Base-by-base conservation (phyloP, 2,113 vertebrate species). In the Chrysochloris asiatica region DNA sequence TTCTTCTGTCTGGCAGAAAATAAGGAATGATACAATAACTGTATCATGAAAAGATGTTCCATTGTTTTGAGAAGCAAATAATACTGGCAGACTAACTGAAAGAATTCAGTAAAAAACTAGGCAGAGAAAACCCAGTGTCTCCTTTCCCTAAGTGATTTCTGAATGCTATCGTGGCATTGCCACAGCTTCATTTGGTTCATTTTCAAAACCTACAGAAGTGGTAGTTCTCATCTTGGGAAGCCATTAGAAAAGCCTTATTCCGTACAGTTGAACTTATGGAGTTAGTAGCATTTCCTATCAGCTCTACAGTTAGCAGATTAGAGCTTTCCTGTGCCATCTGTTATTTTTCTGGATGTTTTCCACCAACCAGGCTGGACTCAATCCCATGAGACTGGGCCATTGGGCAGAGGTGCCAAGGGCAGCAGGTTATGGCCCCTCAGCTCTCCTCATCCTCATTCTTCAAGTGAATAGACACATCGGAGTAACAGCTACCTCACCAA, bases 1-100 rank as follows among this genome's bases (percentile, higher is more conserved):
- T 82, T 28, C 47, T 56, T 86, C 14, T 14, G 45, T 16, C 73
- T 91, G 67, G 86, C 43, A 92, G 73, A 83, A 93, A 92, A 65
- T 71, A 79, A 67, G 22, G 81, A 69, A 50, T 43, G 28, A 45
- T 45, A n/a, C n/a, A 61, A 91, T 47, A 86, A 86, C 2, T 50
- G 3, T 50, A 59, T 54, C 71, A 19, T 67, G 50, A 45, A 63
- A 96, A 61, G 94, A 89, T 11, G 16, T 73, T 48, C 50, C 72
- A 83, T 69, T 75, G 22, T 89, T 83, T 91, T 80, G 24, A 88
- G 82, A 92, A 80, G 36, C 41, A 92, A 93, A 76, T 65, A 88
- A 54, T 14, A 92, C 16, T 13, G 41, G 67, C 75, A 21, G 36
- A 43, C 71, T 56, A 45, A 50, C 47, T 82, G 45, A 93, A 83